A percentile compares a stretch with the other conserved stretches of the same genome.
Conservation (phyloP, 2,888 invertebrate genomes). For the Troides aeacus region DNA sequence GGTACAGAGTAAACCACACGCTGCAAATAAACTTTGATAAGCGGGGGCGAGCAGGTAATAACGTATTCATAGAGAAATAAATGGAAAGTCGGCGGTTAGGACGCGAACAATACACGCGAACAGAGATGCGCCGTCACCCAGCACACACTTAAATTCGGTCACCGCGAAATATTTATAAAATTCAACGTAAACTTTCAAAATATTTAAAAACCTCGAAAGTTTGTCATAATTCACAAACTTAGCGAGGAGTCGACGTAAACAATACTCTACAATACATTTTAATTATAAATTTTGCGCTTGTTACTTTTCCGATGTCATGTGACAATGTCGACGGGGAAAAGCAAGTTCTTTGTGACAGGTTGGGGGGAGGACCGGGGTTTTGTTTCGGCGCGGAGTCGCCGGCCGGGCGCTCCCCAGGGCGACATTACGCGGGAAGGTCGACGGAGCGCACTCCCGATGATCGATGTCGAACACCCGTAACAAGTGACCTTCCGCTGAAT, state of each 20-base stretch:
- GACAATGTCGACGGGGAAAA: constrained; percentile 38
- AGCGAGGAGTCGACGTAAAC: constrained; percentile 56
- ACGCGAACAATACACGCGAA: constrained; percentile 73
- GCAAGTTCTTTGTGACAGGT: constrained; percentile 64
- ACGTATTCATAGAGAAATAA: constrained; percentile 81
- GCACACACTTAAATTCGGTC: constrained; percentile 59
- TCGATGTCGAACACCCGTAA: constrained; percentile 77
- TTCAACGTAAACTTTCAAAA: constrained; percentile 56
- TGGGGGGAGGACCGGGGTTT: constrained; percentile 56
- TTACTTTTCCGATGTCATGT: constrained; percentile 63
- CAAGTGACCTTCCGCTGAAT: constrained; percentile 78
- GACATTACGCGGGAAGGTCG: constrained; percentile 73
- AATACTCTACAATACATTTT: constrained; percentile 50
- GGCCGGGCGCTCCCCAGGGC: constrained; percentile 65
- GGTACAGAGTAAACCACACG: constrained; percentile 79
- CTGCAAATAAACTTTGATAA: constrained; percentile 81
- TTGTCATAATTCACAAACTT: constrained; percentile 73
- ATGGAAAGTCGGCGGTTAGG: constrained; percentile 80
- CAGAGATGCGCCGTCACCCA: constrained; percentile 71
- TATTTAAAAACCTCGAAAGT: constrained; percentile 70
- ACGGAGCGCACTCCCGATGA: constrained; percentile 75
- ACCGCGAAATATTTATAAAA: constrained; percentile 69
- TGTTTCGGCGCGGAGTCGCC: constrained; percentile 60
- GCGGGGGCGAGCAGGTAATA: constrained; percentile 80
- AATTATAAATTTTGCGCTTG: constrained; percentile 64